phyloP scores from a whole-genome alignment of 2,113 vertebrate genomes.

The Laticauda laticaudata region DNA sequence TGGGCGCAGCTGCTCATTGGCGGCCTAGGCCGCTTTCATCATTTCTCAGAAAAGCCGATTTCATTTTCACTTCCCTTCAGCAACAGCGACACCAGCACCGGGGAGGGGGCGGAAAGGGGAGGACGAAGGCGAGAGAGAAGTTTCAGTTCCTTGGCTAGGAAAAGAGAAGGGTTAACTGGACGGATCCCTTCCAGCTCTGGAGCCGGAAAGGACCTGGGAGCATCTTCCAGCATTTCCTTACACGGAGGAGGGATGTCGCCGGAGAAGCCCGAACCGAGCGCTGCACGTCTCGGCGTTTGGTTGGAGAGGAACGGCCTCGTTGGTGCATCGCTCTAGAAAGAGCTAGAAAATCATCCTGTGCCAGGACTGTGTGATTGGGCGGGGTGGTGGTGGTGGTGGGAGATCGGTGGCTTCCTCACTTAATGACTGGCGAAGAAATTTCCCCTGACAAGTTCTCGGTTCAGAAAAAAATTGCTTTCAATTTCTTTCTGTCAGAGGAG shows the following conservation, averaged over 20 bases:
- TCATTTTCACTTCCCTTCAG: slow-evolving; percentile 88
- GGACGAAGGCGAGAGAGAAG: neutral
- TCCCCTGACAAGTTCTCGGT: neutral
- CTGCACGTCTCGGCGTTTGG: neutral
- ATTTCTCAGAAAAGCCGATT: slow-evolving; percentile 75
- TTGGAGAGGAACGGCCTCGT: neutral
- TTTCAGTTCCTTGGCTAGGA: neutral
- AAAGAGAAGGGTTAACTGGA: neutral
- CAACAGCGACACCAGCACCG: slow-evolving; percentile 41
- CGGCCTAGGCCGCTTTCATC: slow-evolving; percentile 55
- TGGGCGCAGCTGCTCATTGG: slow-evolving; percentile 64
- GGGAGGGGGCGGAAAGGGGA: neutral
- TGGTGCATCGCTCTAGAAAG: neutral
- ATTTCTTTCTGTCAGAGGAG: neutral
- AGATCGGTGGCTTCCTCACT: neutral
- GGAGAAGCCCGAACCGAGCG: neutral
- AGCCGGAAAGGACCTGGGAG: neutral
- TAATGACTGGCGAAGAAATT: neutral
- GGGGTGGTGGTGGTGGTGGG: neutral
- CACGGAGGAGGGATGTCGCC: neutral
- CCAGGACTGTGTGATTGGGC: neutral
- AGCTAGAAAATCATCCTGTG: neutral
- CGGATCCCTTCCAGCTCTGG: neutral
- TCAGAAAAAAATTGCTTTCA: neutral
- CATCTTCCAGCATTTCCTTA: neutral